A percentile compares a stretch with the other conserved stretches of the same genome.
These are phyloP conservation scores for Masnerella sp. DNA, from an alignment of 2,888 invertebrate genomes.

Conservation along the genomic window DNA sequence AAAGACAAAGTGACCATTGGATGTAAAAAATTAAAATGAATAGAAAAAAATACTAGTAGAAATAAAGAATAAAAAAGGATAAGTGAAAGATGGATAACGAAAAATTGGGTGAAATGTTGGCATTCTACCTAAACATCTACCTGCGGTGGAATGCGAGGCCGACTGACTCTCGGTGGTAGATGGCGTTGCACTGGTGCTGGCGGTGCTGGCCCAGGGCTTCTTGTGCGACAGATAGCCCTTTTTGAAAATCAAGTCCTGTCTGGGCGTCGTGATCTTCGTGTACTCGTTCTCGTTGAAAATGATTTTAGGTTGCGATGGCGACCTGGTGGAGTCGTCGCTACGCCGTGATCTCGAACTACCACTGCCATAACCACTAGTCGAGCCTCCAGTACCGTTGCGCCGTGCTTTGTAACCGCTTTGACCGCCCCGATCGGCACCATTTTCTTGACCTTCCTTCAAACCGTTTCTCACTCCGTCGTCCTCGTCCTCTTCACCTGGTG, in stretches of 20 bases:
- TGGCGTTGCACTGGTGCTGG: slow-evolving; percentile 76
- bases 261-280: slow-evolving; percentile 84
- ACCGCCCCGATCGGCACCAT: slow-evolving; percentile 62
- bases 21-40: too few relatives aligned
- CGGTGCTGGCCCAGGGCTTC: slow-evolving; percentile 75
- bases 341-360: slow-evolving; percentile 63
- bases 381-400: slow-evolving; percentile 64
- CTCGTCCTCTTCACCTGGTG: slow-evolving; percentile 75
- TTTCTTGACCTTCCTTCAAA: slow-evolving; percentile 68
- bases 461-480: slow-evolving; percentile 71
- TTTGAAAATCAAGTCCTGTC: slow-evolving; percentile 85
- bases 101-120: not conserved
- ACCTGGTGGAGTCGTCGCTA: slow-evolving; percentile 66
- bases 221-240: slow-evolving; percentile 83
- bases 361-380: slow-evolving; percentile 67
- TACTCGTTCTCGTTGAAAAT: slow-evolving; percentile 83
- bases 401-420: slow-evolving; percentile 65
- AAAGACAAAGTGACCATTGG: too few relatives aligned
- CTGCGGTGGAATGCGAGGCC: slow-evolving; percentile 77
- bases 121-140: slow-evolving; percentile 66
- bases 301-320: slow-evolving; percentile 78
- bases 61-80: too few relatives aligned
- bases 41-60: too few relatives aligned
- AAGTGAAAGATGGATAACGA: not conserved
- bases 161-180: slow-evolving; percentile 76